Evolutionary conservation across 2,888 invertebrate species (phyloP).

Genomic region (Auanema freiburgensis): DNA sequence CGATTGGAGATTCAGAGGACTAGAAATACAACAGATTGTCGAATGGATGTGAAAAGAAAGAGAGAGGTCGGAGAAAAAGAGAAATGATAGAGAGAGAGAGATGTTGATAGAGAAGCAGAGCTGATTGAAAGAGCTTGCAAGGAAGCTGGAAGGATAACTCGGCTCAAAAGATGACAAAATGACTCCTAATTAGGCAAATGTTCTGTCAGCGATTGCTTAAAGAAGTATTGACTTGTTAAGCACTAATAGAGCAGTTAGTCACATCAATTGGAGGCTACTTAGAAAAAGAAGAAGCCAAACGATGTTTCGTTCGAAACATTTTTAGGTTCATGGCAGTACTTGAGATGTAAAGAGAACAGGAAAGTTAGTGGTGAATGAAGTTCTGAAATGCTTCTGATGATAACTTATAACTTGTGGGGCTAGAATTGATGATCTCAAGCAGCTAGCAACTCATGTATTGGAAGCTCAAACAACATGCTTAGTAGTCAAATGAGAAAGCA

Average conservation of each 20-base stretch:
- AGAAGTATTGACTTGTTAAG: too few relatives aligned
- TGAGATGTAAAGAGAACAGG: background rate
- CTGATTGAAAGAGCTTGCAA: background rate
- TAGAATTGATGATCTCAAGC: too few relatives aligned
- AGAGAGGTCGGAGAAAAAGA: background rate
- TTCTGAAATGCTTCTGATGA: too few relatives aligned
- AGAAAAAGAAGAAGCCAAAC: conserved; percentile 9
- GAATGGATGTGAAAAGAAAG: background rate
- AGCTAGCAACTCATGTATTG: too few relatives aligned
- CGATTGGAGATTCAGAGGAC: background rate
- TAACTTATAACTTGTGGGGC: too few relatives aligned
- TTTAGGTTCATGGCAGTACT: too few relatives aligned
- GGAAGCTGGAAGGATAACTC: background rate
- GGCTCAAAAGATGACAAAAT: too few relatives aligned
- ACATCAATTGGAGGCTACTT: conserved; percentile 18
- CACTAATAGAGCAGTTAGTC: conserved; percentile 10
- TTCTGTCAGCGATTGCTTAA: too few relatives aligned
- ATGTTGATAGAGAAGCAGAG: background rate
- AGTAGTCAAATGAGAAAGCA: too few relatives aligned
- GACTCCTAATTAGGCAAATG: too few relatives aligned
- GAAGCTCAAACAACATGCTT: too few relatives aligned
- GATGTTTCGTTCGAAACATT: too few relatives aligned
- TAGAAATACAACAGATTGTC: conserved; percentile 4
- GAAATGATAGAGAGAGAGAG: background rate
- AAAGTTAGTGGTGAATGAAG: conserved; percentile 4